These are phyloP conservation scores for Cephus sareptanus DNA, from an alignment of 2,888 invertebrate genomes.

Conservation along the genomic window DNA sequence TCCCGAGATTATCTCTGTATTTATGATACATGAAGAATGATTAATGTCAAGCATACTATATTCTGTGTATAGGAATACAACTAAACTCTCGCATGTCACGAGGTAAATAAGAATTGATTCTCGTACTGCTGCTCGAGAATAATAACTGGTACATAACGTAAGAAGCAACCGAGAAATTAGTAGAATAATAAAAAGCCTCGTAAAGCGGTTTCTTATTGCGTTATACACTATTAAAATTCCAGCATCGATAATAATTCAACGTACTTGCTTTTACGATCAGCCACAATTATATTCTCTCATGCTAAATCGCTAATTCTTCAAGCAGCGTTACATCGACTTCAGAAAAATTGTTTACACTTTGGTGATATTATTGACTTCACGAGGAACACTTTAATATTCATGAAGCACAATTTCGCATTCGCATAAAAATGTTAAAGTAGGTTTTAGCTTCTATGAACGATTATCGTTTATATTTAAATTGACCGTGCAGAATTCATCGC, in stretches of 20 bases:
- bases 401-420: neutral
- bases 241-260: neutral
- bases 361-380: neutral
- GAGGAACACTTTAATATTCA: neutral
- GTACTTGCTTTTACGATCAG: neutral
- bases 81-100: neutral
- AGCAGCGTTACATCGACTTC: neutral
- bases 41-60: neutral
- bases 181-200: neutral
- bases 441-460: neutral
- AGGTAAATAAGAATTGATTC: neutral
- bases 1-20: slow-evolving; percentile 19
- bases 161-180: neutral
- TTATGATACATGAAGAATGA: neutral
- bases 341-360: neutral
- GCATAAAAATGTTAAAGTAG: neutral
- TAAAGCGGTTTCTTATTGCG: neutral
- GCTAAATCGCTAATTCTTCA: neutral
- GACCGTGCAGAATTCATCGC: neutral
- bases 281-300: neutral
- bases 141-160: neutral
- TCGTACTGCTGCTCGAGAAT: neutral
- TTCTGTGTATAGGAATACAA: neutral
- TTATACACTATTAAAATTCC: neutral
- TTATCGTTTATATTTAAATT: neutral